Evolutionary conservation across 2,113 vertebrate genomes (phyloP).

Genomic region (Indicator maculatus): DNA sequence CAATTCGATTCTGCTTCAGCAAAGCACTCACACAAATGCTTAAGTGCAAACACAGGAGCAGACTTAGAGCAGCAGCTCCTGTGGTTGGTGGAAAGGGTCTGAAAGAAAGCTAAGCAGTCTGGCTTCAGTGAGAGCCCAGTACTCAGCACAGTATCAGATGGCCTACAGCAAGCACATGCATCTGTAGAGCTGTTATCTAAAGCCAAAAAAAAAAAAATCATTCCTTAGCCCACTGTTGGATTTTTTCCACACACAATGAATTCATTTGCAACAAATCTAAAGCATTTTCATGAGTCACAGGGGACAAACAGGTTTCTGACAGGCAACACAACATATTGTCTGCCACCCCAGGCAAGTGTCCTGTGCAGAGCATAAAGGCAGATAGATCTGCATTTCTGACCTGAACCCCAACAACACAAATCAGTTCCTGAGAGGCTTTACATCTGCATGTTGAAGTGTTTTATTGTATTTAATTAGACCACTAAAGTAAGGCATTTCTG

Average conservation of each 20-base stretch:
- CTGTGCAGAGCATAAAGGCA: neutral
- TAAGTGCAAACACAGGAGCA: neutral
- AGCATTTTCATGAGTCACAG: accelerated
- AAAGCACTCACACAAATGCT: neutral
- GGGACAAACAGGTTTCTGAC: neutral
- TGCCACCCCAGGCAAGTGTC: neutral
- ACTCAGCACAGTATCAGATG: neutral
- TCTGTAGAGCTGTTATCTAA: neutral
- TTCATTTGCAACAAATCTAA: neutral
- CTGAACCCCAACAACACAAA: neutral
- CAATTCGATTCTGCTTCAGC: neutral
- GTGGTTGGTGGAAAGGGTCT: too few relatives aligned
- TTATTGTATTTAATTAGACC: neutral
- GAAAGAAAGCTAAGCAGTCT: neutral
- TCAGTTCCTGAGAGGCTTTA: neutral
- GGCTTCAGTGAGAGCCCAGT: accelerated
- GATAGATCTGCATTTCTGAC: neutral
- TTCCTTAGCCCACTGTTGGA: accelerated
- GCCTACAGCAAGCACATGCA: accelerated
- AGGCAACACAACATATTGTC: accelerated
- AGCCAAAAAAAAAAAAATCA: too few relatives aligned
- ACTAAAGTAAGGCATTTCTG: neutral
- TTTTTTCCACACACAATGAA: accelerated
- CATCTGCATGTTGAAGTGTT: neutral
- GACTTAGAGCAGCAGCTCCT: neutral